These are phyloP conservation scores for Cyphomyrmex costatus DNA, from an alignment of 1,140 invertebrate genomes.

Conservation along the genomic window DNA sequence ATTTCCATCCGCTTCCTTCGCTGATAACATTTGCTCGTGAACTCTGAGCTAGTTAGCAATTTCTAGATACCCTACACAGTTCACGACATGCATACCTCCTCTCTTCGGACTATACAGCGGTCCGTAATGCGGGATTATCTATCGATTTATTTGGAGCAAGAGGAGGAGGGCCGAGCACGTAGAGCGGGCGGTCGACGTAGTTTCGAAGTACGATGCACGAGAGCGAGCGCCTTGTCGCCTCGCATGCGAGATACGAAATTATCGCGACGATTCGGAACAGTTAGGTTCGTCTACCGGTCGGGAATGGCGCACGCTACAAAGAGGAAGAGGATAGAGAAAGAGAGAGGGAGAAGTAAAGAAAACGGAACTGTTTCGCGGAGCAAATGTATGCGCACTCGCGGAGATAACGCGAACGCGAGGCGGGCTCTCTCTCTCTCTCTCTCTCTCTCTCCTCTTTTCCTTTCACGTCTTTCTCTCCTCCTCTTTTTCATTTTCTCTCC, in stretches of 20 bases:
- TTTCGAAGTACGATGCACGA: constrained; percentile 67
- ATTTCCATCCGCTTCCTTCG: constrained; percentile 44
- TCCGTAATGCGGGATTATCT: constrained; percentile 71
- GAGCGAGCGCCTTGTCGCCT: constrained; percentile 55
- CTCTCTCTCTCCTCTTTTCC: constrained; percentile 15
- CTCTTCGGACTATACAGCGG: constrained; percentile 40
- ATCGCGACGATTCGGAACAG: constrained; percentile 80
- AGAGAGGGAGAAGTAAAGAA: constrained; percentile 70
- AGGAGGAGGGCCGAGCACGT: constrained; percentile 15
- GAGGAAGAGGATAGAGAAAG: constrained; percentile 40
- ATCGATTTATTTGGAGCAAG: constrained; percentile 69
- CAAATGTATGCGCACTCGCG: constrained; percentile 79
- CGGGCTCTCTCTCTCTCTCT: neutral
- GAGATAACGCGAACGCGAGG: constrained; percentile 78
- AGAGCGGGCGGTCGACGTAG: constrained; percentile 49
- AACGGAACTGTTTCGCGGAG: constrained; percentile 78
- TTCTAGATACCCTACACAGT: constrained; percentile 54
- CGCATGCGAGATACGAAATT: constrained; percentile 78
- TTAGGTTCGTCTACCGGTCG: constrained; percentile 80
- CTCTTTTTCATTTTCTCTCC: constrained; percentile 64
- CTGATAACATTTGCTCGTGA: constrained; percentile 62
- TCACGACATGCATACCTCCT: constrained; percentile 60
- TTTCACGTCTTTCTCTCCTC: constrained; percentile 27
- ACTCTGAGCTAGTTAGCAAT: constrained; percentile 60
- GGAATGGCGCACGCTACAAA: constrained; percentile 66